A percentile compares a stretch with the other conserved stretches of the same genome.
phyloP scores from a whole-genome alignment of 1,140 invertebrate species.

The Propsilocerus akamusi region DNA sequence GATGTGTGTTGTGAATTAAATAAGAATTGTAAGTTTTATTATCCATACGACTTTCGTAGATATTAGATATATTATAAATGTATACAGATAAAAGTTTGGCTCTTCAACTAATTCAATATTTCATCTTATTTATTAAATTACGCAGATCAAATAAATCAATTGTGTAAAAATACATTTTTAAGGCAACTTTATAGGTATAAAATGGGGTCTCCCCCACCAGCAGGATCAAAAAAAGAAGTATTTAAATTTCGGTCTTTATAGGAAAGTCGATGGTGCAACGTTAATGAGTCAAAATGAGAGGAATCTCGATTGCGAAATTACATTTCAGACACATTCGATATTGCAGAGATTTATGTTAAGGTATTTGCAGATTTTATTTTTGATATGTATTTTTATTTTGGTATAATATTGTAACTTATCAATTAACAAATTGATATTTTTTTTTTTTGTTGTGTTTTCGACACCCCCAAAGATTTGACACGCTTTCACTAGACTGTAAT shows the following conservation, averaged over 20 bases:
- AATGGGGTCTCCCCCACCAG: no score
- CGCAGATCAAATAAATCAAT: slow-evolving; percentile 3
- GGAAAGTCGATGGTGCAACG: slow-evolving; percentile 79
- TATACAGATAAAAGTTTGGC: no score
- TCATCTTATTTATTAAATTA: no score
- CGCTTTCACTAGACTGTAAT: slow-evolving; percentile 72
- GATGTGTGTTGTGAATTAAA: slow-evolving; percentile 2
- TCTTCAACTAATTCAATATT: no score
- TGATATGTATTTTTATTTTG: not conserved
- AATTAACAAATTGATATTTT: no score
- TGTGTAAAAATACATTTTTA: slow-evolving; percentile 2
- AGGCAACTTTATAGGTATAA: slow-evolving; percentile 2
- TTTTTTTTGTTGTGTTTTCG: no score
- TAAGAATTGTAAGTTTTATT: slow-evolving; percentile 3
- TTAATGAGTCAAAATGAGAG: slow-evolving; percentile 72
- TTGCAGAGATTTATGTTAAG: slow-evolving; percentile 83
- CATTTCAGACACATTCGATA: slow-evolving; percentile 84
- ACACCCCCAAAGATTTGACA: slow-evolving; percentile 25
- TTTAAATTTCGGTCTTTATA: no score
- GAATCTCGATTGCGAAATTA: slow-evolving; percentile 76
- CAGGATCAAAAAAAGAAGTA: no score
- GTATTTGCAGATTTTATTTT: slow-evolving; percentile 33
- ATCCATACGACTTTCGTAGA: no score
- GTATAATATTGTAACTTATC: no score
- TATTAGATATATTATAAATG: no score